Conservation (phyloP, 1,140 invertebrate species). For the Lordiphosa collinella region DNA sequence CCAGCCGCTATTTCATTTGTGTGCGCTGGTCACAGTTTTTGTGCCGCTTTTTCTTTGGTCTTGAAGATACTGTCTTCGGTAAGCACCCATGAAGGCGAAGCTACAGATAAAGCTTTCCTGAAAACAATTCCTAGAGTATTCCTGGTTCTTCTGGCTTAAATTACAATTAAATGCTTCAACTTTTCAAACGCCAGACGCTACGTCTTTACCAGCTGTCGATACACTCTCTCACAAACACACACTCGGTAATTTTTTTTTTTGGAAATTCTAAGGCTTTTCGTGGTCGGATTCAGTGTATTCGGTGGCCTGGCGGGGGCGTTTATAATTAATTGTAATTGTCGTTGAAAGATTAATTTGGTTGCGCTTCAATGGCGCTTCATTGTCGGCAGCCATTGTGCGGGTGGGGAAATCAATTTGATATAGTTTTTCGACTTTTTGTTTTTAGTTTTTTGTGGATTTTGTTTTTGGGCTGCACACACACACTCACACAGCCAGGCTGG, state of each 20-base stretch:
- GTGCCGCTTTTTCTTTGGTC: too few species aligned
- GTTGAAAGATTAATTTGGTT: constrained; percentile 78
- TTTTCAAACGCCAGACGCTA: constrained; percentile 48
- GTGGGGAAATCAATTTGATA: constrained; percentile 73
- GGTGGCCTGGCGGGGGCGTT: constrained; percentile 54
- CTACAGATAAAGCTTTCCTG: too few species aligned
- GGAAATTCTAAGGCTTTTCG: constrained; percentile 44
- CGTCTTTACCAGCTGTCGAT: constrained; percentile 60
- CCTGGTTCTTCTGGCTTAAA: constrained; percentile 11
- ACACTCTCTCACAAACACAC: constrained; percentile 25
- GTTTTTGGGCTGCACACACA: constrained; percentile 15
- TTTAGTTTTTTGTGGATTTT: constrained; percentile 12
- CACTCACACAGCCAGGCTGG: constrained; percentile 3
- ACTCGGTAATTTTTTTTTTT: constrained; percentile 23
- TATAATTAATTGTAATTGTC: constrained; percentile 78
- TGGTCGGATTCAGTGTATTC: constrained; percentile 20
- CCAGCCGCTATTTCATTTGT: too few species aligned
- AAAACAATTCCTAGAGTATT: constrained; percentile 15
- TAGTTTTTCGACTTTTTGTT: constrained; percentile 40
- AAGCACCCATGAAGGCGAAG: too few species aligned
- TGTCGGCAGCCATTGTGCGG: constrained; percentile 63
- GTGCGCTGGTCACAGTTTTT: too few species aligned
- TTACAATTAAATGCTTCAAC: constrained; percentile 7
- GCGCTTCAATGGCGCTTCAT: constrained; percentile 77
- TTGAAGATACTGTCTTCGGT: too few species aligned